Conservation (phyloP, 2,113 vertebrate genomes). For the Scophthalmus maximus region DNA sequence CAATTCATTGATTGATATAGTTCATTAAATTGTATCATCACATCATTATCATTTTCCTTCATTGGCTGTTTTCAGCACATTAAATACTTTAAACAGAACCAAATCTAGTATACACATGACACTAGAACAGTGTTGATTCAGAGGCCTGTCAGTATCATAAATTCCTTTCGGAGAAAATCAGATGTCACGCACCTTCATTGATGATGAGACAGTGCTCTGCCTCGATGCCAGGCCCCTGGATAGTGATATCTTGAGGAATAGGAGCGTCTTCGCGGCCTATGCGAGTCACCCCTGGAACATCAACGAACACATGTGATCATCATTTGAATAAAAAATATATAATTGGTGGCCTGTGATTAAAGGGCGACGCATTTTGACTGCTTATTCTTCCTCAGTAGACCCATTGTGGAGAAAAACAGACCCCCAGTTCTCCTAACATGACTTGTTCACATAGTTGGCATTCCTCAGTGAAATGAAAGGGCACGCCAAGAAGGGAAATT, state of each 20-base stretch:
- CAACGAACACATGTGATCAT: not conserved
- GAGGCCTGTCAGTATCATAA: not conserved
- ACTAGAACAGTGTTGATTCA: no score
- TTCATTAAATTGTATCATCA: no score
- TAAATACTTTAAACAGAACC: no score
- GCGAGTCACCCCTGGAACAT: conserved; percentile 80
- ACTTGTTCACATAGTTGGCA: conserved; percentile 43
- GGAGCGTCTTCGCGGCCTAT: conserved; percentile 84
- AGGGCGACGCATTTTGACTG: not conserved
- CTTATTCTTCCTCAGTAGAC: not conserved
- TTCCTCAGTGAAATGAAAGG: conserved; percentile 42
- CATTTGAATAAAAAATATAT: not conserved
- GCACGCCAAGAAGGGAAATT: not conserved
- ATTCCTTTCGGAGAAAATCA: not conserved
- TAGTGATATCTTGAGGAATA: conserved; percentile 82
- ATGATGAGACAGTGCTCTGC: conserved; percentile 85
- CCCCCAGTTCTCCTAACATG: conserved; percentile 30
- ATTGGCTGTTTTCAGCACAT: no score
- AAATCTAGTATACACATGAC: no score
- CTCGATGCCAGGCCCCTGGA: conserved; percentile 82
- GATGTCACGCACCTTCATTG: conserved; percentile 74
- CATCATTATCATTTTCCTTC: no score
- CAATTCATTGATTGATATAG: no score
- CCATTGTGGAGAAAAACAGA: conserved; percentile 24
- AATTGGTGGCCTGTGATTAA: not conserved